Conservation (phyloP, 2,797 vertebrate species). For the Schizopygopsis pylzovi region DNA sequence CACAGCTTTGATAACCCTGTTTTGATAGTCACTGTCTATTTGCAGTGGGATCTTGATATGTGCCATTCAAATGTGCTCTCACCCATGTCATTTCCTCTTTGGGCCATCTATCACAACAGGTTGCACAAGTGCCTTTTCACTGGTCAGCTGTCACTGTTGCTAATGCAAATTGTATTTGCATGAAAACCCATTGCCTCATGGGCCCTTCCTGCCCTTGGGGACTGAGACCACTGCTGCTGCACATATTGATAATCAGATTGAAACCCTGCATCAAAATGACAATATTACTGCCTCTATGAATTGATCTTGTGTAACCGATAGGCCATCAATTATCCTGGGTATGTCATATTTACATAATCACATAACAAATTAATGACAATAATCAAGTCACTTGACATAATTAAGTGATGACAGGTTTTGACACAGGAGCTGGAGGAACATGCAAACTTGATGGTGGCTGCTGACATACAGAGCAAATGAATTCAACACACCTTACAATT, state of each 20-base stretch:
- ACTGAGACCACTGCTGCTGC: constrained; percentile 35
- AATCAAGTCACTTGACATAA: too few species aligned
- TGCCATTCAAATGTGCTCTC: constrained; percentile 65
- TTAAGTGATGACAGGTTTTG: constrained; percentile 34
- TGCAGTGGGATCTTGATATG: constrained; percentile 60
- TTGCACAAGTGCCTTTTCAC: constrained; percentile 63
- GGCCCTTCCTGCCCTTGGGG: constrained; percentile 56
- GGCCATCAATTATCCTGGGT: not conserved
- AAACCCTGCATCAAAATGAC: constrained; percentile 4
- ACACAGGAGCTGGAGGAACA: constrained; percentile 32
- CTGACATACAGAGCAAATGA: constrained; percentile 9
- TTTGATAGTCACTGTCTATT: constrained; percentile 61
- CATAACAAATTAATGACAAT: constrained; percentile 8
- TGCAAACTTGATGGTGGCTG: constrained; percentile 25
- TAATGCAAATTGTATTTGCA: constrained; percentile 68
- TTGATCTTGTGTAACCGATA: not conserved
- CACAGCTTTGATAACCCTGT: constrained; percentile 61
- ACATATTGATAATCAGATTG: constrained; percentile 36
- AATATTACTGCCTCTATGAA: constrained; percentile 32
- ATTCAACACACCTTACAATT: constrained; percentile 23
- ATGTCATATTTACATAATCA: constrained; percentile 38
- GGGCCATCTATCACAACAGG: constrained; percentile 61
- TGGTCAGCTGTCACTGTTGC: constrained; percentile 46
- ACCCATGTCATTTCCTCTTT: constrained; percentile 58
- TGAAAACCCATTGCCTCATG: constrained; percentile 58